phyloP scores from a whole-genome alignment of 2,113 vertebrate species.

The Struthidea cinerea region DNA sequence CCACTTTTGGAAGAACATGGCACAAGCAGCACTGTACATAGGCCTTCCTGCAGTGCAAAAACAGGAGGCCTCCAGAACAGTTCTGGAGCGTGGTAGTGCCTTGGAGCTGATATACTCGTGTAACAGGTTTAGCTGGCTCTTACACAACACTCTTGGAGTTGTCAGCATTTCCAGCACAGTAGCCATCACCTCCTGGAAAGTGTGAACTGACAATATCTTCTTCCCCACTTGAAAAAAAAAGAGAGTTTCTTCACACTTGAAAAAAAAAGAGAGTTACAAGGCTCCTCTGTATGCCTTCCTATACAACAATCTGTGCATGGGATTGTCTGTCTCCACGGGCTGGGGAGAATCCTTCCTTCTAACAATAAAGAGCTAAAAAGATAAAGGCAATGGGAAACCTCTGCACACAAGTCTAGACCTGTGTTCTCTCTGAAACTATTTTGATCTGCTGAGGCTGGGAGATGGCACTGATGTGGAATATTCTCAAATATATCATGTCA shows the following conservation, averaged over 20 bases:
- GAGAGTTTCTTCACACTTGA: too few relatives aligned
- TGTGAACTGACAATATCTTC: not conserved
- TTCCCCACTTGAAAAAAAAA: not conserved
- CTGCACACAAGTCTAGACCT: not conserved
- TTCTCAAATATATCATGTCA: not conserved
- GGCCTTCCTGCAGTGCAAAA: not conserved
- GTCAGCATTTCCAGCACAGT: not conserved
- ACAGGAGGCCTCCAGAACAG: not conserved
- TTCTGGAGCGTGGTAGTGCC: not conserved
- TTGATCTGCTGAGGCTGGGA: not conserved
- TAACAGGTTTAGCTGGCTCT: not conserved
- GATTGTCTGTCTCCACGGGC: not conserved
- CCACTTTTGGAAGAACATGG: not conserved
- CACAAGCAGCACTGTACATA: not conserved
- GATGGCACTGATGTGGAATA: not conserved
- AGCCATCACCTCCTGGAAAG: not conserved
- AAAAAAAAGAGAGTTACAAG: not conserved
- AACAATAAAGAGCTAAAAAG: not conserved
- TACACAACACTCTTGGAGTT: not conserved
- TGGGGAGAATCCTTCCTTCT: not conserved
- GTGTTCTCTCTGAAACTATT: not conserved
- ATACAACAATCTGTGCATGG: rapidly evolving
- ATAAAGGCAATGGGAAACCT: not conserved
- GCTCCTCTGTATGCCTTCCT: not conserved
- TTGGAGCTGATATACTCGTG: not conserved